Percentiles rank a stretch among this genome's conserved stretches.
These are phyloP conservation scores for Drosophila longiperda DNA, from an alignment of 2,888 invertebrate species.

Conservation along the genomic window DNA sequence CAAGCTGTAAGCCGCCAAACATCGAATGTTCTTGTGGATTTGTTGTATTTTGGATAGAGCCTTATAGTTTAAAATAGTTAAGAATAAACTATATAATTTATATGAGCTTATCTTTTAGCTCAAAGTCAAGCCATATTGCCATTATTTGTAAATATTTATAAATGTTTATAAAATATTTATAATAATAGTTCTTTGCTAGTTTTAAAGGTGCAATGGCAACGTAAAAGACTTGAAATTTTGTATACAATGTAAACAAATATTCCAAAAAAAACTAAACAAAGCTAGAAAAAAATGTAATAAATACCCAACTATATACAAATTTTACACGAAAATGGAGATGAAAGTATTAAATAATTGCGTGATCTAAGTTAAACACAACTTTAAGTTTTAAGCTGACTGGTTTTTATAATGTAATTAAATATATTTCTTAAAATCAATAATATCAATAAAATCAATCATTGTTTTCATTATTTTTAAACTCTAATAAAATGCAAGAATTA, in stretches of 20 bases:
- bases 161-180: slow-evolving; percentile 63
- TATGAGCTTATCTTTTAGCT: slow-evolving; percentile 21
- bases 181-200: slow-evolving; percentile 35
- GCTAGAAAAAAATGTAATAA: neutral
- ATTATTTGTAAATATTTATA: slow-evolving; percentile 67
- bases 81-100: slow-evolving; percentile 34
- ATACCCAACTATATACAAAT: slow-evolving; percentile 5
- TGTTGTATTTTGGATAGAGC: slow-evolving; percentile 45
- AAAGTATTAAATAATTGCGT: slow-evolving; percentile 51
- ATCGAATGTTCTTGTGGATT: slow-evolving; percentile 59
- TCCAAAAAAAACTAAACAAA: neutral
- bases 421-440: slow-evolving; percentile 60
- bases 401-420: slow-evolving; percentile 47
- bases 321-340: slow-evolving; percentile 13
- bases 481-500: slow-evolving; percentile 67
- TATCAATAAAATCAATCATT: too few species aligned
- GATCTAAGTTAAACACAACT: slow-evolving; percentile 22
- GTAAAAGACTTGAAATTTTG: slow-evolving; percentile 19
- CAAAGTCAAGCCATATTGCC: slow-evolving; percentile 67
- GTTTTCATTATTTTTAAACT: slow-evolving; percentile 27
- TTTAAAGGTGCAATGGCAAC: slow-evolving; percentile 20
- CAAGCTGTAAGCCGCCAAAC: slow-evolving; percentile 47
- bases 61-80: slow-evolving; percentile 51
- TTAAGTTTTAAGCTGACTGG: neutral
- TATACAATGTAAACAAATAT: slow-evolving; percentile 40